Base-by-base conservation (phyloP, 2,113 vertebrate genomes). In the Indri indri region DNA sequence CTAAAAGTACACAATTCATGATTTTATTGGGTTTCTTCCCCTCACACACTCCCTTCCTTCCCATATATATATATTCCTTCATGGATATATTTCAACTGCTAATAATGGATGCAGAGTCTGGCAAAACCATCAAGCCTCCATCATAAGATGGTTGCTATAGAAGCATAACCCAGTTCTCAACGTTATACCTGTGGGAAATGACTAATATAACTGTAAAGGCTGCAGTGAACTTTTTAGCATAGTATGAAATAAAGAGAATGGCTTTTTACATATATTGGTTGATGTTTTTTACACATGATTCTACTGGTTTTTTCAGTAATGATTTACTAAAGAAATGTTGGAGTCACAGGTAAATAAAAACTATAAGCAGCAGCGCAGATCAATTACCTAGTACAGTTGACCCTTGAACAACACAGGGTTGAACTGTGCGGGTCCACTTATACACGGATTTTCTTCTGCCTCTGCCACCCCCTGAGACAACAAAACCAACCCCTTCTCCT, bases 81-180 rank as follows among this genome's bases (percentile, higher is more conserved):
- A 42, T 61, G 34, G 14, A 32, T 57, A 54, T 65, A 57, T 91
- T 91, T 91, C 84, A 80, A 88, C 32, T 34, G 8, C 22, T 65
- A 96, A 88, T 79, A 65, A 90, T 45, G 77, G 88, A 92, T 34
- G 81, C 65, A 80, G 80, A 83, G 57, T 76, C 71, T 85, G 54
- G 47, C 37, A 88, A 79, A 90, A 59, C 40, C 34, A 74, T 42
- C 47, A 47, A 95, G n/a, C 32, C 13, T 50, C 37, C 20, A 52
- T 14, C 30, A 32, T 3, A 80, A 40, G 59, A 88, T 11, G 2
- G 42, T 3, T 50, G 54, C 50, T 74, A 5, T 47, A 47, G 20
- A 74, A 22, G 22, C 40, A 76, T 45, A 34, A 11, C 6, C 37
- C 22, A 42, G 47, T 96, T 91, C 65, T 85, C 18, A 80, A 52